Conservation (phyloP, 2,797 vertebrate species). For the Catamblyrhynchus diadema region DNA sequence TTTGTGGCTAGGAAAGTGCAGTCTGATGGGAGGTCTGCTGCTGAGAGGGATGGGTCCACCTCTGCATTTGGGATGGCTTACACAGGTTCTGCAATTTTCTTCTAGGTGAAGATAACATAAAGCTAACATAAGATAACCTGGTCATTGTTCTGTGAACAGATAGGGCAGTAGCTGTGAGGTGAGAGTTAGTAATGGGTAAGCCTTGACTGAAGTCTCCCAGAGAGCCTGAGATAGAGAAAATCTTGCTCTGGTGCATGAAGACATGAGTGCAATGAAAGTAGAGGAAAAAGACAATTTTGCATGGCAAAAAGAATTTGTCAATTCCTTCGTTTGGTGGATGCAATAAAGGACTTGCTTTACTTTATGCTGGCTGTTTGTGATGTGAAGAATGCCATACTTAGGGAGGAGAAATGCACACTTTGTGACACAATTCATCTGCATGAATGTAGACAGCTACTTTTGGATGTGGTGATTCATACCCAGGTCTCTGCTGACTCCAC, state of each 20-base stretch:
- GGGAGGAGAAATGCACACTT: neutral
- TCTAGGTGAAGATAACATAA: neutral
- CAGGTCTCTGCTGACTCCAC: neutral
- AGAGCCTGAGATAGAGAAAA: neutral
- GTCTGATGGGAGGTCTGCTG: neutral
- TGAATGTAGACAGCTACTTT: neutral
- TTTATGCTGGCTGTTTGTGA: neutral
- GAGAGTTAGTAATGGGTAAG: neutral
- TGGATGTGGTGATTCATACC: neutral
- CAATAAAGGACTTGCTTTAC: neutral
- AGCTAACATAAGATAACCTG: neutral
- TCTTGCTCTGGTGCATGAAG: neutral
- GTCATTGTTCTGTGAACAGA: neutral
- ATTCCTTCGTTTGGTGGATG: neutral
- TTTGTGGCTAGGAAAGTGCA: neutral
- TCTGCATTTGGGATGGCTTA: neutral
- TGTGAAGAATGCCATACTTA: neutral
- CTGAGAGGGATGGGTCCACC: neutral
- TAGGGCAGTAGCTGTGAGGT: neutral
- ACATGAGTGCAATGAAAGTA: neutral
- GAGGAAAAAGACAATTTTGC: neutral
- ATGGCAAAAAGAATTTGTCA: neutral
- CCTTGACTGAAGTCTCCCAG: neutral
- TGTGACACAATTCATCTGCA: neutral
- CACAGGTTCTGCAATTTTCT: neutral